Base-by-base conservation (phyloP, 1,140 invertebrate species). In the Mactra quadrangularis region DNA sequence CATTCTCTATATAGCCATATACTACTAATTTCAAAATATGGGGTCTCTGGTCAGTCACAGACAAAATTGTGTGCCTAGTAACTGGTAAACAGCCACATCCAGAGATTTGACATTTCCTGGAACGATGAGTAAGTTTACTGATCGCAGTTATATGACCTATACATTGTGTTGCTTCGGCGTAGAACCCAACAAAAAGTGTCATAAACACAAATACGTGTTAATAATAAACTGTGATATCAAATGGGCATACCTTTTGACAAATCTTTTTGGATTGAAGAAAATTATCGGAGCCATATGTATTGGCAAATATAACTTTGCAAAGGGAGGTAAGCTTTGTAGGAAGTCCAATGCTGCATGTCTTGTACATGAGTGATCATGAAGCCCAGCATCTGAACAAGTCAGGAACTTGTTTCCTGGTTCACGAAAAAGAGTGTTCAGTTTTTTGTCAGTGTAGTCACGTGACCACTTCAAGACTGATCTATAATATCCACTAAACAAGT, bases 381-480 rank as follows among this genome's bases (percentile, higher is more conserved):
- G 70, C 4, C 87, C 89, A 9, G 53, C 86, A 41, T 89, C 88
- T 25, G 83, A 52, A 33, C 90, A 91, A 0, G 89, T 87, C 22
- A 90, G 15, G 66, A 90, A 91, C 17, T 78, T 68, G 1, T 71
- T 55, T 0, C 86, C 86, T 11, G 84, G 84, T 45, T 75, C 59
- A 45, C 90, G 64, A 76, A 90, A 91, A 0, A 90, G 50, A 19
- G 22, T 31, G 13, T 68, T 53, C 9, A 90, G 71, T 11, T 76
- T 88, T 25, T 79, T 55, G 59, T 91, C 87, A 0, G 85, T 87
- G 66, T 90, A 91, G 70, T 89, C 89, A 11, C 89, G 66, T 52
- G 89, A 90, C 90, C 89, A 90, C 57, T 90, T 90, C 25, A 91
- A 53, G 3, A 91, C 84, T 0, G 90, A 91, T 50, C 88, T 88